A percentile compares a stretch with the other conserved stretches of the same genome.
Evolutionary conservation across 2,888 invertebrate species (phyloP).

Genomic region (Drosophila cracens): DNA sequence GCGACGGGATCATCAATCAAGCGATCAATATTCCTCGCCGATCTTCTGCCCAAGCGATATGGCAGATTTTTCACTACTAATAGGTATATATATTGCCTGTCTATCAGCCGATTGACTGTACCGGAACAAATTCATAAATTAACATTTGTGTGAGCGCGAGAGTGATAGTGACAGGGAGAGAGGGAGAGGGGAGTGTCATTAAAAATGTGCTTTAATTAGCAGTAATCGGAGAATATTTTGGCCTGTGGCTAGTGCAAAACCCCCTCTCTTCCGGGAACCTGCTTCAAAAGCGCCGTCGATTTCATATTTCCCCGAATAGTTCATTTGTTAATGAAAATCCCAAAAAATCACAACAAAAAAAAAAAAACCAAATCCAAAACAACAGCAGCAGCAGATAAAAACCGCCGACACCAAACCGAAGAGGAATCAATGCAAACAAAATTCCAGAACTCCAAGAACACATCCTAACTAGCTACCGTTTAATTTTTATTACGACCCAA

Average conservation of each 20-base stretch:
- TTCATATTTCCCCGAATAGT: slow-evolving; percentile 65
- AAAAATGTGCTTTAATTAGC: slow-evolving; percentile 64
- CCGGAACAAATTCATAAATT: slow-evolving; percentile 66
- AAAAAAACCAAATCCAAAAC: not conserved
- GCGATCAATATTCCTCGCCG: slow-evolving; percentile 19
- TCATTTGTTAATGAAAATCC: slow-evolving; percentile 68
- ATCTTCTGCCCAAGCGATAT: slow-evolving; percentile 29
- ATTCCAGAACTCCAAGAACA: slow-evolving; percentile 57
- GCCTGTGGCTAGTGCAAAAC: slow-evolving; percentile 29
- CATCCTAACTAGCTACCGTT: slow-evolving; percentile 80
- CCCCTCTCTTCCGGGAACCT: slow-evolving; percentile 50
- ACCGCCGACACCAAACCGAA: slow-evolving; percentile 32
- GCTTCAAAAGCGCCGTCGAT: slow-evolving; percentile 69
- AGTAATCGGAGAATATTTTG: slow-evolving; percentile 19
- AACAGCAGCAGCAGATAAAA: slow-evolving; percentile 34
- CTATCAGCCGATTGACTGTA: slow-evolving; percentile 21
- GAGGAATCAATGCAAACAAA: slow-evolving; percentile 69
- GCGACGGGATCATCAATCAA: slow-evolving; percentile 59
- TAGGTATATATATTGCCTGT: not conserved
- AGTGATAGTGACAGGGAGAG: not conserved
- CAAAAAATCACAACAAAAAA: not conserved
- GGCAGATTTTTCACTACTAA: slow-evolving; percentile 40
- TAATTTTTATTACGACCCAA: slow-evolving; percentile 76
- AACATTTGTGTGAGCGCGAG: slow-evolving; percentile 24
- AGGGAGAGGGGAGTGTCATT: slow-evolving; percentile 21